Conservation (phyloP, 2,888 invertebrate species). For the Disparrhopalites patrizii region DNA sequence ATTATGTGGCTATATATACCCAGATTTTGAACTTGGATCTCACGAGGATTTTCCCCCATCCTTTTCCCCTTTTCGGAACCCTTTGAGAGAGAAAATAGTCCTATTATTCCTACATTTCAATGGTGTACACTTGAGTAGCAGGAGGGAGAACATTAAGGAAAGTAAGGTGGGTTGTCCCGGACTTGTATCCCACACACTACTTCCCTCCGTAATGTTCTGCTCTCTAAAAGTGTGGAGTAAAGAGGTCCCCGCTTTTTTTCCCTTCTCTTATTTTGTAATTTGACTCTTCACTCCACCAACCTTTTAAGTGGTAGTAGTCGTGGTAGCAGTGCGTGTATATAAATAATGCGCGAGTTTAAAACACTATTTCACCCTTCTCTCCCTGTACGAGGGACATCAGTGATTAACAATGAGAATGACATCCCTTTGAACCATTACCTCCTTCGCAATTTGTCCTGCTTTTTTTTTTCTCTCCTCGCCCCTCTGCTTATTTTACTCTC, state of each 20-base stretch:
- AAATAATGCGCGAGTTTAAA: conserved; percentile 14
- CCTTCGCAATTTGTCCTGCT: conserved; percentile 26
- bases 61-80: background rate
- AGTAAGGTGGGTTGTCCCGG: background rate
- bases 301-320: no score
- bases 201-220: background rate
- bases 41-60: background rate
- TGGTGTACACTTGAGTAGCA: background rate
- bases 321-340: no score
- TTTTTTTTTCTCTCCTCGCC: no score
- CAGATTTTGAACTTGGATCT: background rate
- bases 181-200: background rate
- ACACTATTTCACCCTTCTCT: conserved; percentile 11
- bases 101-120: background rate
- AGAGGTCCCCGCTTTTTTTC: background rate
- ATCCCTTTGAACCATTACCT: conserved; percentile 10
- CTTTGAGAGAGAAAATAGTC: background rate
- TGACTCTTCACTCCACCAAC: conserved; percentile 12
- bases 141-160: background rate
- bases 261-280: conserved; percentile 12
- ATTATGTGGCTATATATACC: no score
- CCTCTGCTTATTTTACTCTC: no score
- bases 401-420: conserved; percentile 10
- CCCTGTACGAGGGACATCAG: conserved; percentile 6
- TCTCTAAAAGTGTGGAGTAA: background rate